A percentile compares a stretch with the other conserved stretches of the same genome.
These are phyloP conservation scores for Drosophila lacteicornis DNA, from an alignment of 1,140 invertebrate species.

Conservation along the genomic window DNA sequence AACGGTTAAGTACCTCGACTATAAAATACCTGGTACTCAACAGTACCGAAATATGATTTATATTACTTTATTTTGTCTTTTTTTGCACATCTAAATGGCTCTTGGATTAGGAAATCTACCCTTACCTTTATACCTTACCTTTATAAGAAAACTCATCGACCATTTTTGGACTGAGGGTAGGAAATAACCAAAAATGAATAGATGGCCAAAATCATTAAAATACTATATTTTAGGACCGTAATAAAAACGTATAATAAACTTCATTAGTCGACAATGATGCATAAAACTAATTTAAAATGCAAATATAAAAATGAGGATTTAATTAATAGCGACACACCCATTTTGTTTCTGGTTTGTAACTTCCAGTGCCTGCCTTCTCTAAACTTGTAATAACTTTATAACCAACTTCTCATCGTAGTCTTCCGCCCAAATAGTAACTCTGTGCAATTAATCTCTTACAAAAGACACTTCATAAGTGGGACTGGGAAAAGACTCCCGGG, in stretches of 20 bases:
- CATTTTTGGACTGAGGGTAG: conserved; percentile 63
- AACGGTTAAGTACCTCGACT: neutral
- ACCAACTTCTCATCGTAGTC: conserved; percentile 1
- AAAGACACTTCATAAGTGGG: neutral
- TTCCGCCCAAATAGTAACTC: conserved; percentile 19
- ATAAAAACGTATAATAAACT: conserved; percentile 82
- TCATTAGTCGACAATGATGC: conserved; percentile 66
- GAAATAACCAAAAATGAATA: conserved; percentile 28
- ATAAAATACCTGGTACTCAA: neutral
- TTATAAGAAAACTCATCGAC: conserved; percentile 59
- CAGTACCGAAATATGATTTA: neutral
- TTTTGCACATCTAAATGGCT: neutral
- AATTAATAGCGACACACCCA: conserved; percentile 58
- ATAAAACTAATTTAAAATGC: conserved; percentile 37
- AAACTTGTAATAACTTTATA: conserved; percentile 13
- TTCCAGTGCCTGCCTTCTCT: conserved; percentile 4
- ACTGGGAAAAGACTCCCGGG: conserved; percentile 1
- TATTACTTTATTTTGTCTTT: neutral
- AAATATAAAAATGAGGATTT: conserved; percentile 36
- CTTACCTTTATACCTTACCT: neutral
- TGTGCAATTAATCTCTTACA: conserved; percentile 38
- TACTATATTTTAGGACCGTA: conserved; percentile 75
- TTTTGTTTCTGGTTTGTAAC: conserved; percentile 6
- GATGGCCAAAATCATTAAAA: conserved; percentile 69
- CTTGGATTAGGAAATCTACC: neutral